A percentile compares a stretch with the other conserved stretches of the same genome.
These are phyloP conservation scores for Electrophaes corylata DNA, from an alignment of 2,888 invertebrate species.

Conservation along the genomic window DNA sequence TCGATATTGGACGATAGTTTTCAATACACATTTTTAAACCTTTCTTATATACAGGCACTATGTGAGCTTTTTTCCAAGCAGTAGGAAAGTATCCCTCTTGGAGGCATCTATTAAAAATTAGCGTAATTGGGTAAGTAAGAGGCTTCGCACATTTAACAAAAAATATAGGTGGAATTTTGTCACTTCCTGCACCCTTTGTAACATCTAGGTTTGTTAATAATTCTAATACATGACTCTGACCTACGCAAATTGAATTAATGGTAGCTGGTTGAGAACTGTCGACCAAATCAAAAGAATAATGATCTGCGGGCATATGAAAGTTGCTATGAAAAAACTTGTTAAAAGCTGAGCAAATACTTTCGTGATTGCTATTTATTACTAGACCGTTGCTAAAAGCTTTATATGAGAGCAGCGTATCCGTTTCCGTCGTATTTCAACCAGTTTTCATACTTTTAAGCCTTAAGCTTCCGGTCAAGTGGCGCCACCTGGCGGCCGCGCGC, in stretches of 20 bases:
- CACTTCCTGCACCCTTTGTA: slow-evolving; percentile 24
- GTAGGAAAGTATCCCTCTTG: slow-evolving; percentile 24
- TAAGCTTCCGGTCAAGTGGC: no score
- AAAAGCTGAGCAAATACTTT: slow-evolving; percentile 7
- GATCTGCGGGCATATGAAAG: neutral
- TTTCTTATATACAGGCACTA: slow-evolving; percentile 36
- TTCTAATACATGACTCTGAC: neutral
- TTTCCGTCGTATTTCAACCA: no score
- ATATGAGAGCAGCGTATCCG: no score
- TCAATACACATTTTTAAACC: slow-evolving; percentile 19
- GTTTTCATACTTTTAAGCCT: no score
- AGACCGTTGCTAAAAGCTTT: no score
- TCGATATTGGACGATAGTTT: slow-evolving; percentile 28
- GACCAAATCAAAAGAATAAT: neutral
- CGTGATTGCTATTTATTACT: no score
- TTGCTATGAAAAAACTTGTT: slow-evolving; percentile 9
- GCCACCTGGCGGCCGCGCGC: no score
- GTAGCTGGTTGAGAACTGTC: neutral
- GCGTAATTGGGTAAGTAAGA: slow-evolving; percentile 15
- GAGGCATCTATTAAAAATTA: slow-evolving; percentile 27
- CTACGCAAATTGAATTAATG: neutral
- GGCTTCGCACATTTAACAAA: slow-evolving; percentile 22
- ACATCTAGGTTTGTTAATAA: neutral
- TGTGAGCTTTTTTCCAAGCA: no score
- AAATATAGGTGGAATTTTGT: slow-evolving; percentile 28